phyloP scores from a whole-genome alignment of 2,113 vertebrate genomes.

The Aldabrachelys gigantea region DNA sequence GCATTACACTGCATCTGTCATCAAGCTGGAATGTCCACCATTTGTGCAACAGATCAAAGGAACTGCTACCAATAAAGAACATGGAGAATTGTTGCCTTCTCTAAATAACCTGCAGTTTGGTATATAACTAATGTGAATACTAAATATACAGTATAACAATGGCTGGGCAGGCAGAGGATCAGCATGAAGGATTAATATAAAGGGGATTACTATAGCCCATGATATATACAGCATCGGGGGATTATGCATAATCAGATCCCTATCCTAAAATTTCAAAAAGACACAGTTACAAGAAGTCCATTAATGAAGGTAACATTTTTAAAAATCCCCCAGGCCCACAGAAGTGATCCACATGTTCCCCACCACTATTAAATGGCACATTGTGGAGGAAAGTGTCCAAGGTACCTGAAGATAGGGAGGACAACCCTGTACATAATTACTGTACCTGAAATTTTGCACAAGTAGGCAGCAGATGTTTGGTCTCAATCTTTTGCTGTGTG shows the following conservation, averaged over 20 bases:
- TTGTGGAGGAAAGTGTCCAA: not conserved
- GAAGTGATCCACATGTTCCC: not conserved
- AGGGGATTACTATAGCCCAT: not conserved
- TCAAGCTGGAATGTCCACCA: not conserved
- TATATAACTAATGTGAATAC: not conserved
- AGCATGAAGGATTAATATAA: not conserved
- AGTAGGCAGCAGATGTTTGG: not conserved
- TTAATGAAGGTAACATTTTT: not conserved
- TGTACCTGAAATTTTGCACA: not conserved
- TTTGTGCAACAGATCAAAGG: not conserved
- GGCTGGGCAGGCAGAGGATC: not conserved
- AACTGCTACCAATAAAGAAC: not conserved
- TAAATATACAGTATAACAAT: not conserved
- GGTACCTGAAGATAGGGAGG: not conserved
- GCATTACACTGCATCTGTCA: constrained; percentile 1
- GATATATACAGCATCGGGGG: not conserved
- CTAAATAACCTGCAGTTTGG: not conserved
- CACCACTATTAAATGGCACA: not conserved
- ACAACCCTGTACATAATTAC: not conserved
- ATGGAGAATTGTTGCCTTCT: not conserved
- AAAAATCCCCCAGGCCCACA: not conserved
- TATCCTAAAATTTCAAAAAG: not conserved
- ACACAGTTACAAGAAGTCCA: not conserved
- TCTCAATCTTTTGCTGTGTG: not conserved
- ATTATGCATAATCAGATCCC: not conserved